phyloP scores from a whole-genome alignment of 2,113 vertebrate species.

The Apeltes quadracus region DNA sequence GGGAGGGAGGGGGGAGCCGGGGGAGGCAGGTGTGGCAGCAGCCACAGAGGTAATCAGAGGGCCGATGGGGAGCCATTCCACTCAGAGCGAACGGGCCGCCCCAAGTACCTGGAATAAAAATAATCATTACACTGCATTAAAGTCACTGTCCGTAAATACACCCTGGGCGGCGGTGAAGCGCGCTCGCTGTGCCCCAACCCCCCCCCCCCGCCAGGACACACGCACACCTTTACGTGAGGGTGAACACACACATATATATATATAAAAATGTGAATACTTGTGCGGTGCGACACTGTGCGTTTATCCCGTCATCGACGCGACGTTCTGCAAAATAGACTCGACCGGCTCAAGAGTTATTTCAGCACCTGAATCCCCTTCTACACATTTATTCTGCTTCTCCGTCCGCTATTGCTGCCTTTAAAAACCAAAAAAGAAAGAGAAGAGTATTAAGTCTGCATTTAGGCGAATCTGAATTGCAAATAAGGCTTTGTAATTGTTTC shows the following conservation, averaged over 20 bases:
- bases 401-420: slow-evolving; percentile 62
- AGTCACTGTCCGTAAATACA: slow-evolving; percentile 81
- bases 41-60: slow-evolving; percentile 78
- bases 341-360: slow-evolving; percentile 67
- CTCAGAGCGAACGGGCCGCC: slow-evolving; percentile 69
- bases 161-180: slow-evolving; percentile 75
- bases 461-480: slow-evolving; percentile 75
- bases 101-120: slow-evolving; percentile 80
- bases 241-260: too few species aligned
- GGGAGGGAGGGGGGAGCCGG: slow-evolving; percentile 37
- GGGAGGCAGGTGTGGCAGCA: slow-evolving; percentile 75
- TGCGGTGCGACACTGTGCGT: slow-evolving; percentile 34
- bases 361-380: too few species aligned
- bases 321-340: slow-evolving; percentile 58
- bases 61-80: slow-evolving; percentile 79
- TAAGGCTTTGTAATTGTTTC: slow-evolving; percentile 75
- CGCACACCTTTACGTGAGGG: too few species aligned
- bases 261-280: too few species aligned
- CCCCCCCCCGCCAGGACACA: slow-evolving; percentile 39
- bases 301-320: slow-evolving; percentile 51
- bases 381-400: slow-evolving; percentile 66
- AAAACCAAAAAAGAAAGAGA: slow-evolving; percentile 43
- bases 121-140: slow-evolving; percentile 83
- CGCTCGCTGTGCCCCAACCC: slow-evolving; percentile 30
- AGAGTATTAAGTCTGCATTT: slow-evolving; percentile 74